These are phyloP conservation scores for Notolabrus celidotus DNA, from an alignment of 2,797 vertebrate species.

Conservation along the genomic window DNA sequence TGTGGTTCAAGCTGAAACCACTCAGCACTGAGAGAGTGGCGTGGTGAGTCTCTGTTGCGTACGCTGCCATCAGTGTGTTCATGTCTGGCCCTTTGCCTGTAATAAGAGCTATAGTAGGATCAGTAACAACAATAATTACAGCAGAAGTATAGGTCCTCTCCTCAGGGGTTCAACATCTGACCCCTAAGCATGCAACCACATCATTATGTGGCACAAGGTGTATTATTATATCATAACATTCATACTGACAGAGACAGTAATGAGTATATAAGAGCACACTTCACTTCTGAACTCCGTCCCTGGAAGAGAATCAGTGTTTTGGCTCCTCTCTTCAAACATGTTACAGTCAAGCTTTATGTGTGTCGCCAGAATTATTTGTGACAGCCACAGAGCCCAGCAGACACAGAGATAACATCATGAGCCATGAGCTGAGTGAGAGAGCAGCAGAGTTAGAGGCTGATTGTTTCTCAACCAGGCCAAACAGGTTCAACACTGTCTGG, in stretches of 20 bases:
- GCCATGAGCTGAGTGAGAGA: conserved; percentile 10
- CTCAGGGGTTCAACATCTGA: too few species aligned
- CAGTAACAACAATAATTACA: conserved; percentile 64
- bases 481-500: too few species aligned
- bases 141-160: conserved; percentile 50
- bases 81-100: conserved; percentile 37
- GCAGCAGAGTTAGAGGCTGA: conserved; percentile 1
- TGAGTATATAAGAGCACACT: conserved; percentile 7
- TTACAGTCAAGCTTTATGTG: conserved; percentile 20
- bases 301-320: conserved; percentile 1
- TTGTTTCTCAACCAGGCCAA: not conserved
- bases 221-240: conserved; percentile 52
- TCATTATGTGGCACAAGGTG: conserved; percentile 44
- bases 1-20: too few species aligned
- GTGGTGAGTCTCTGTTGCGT: conserved; percentile 8
- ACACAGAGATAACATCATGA: conserved; percentile 18
- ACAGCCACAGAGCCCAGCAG: conserved; percentile 40
- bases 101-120: conserved; percentile 3
- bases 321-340: conserved; percentile 9
- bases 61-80: conserved; percentile 8
- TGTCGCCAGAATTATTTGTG: conserved; percentile 31
- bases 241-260: not conserved
- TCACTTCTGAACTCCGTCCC: not conserved
- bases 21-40: not conserved
- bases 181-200: conserved; percentile 8